Percentiles rank a stretch among this genome's conserved stretches.
These are phyloP conservation scores for Fundulus diaphanus DNA, from an alignment of 2,797 vertebrate species.

Conservation along the genomic window DNA sequence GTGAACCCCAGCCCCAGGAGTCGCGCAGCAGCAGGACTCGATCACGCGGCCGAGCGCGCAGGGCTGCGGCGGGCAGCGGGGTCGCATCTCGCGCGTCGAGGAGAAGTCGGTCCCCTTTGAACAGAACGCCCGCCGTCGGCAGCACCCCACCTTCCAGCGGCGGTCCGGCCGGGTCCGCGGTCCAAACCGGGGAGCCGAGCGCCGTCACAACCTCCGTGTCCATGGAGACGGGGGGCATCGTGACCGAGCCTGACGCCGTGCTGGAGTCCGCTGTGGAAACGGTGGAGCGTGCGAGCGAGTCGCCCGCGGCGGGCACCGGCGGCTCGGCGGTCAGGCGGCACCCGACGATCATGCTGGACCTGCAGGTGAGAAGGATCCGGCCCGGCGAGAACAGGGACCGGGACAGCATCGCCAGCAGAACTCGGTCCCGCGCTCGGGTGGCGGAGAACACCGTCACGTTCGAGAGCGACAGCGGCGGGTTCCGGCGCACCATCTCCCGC, in stretches of 20 bases:
- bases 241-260: slow-evolving; percentile 59
- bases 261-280: slow-evolving; percentile 79
- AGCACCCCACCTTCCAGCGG: slow-evolving; percentile 51
- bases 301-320: slow-evolving; percentile 75
- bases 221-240: slow-evolving; percentile 76
- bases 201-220: slow-evolving; percentile 68
- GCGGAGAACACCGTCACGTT: slow-evolving; percentile 91
- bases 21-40: slow-evolving; percentile 86
- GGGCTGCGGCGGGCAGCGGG: slow-evolving; percentile 73
- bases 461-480: slow-evolving; percentile 92
- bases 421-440: slow-evolving; percentile 88
- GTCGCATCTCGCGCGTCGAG: slow-evolving; percentile 81
- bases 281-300: slow-evolving; percentile 82
- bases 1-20: slow-evolving; percentile 71
- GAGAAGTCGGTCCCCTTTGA: slow-evolving; percentile 90
- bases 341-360: slow-evolving; percentile 92
- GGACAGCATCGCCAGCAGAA: slow-evolving; percentile 93
- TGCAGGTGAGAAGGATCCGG: slow-evolving; percentile 92
- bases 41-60: slow-evolving; percentile 83
- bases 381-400: slow-evolving; percentile 92
- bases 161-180: slow-evolving; percentile 39
- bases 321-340: slow-evolving; percentile 82
- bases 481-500: slow-evolving; percentile 91
- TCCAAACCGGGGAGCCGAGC: slow-evolving; percentile 62
- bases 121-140: slow-evolving; percentile 63